Evolutionary conservation across 1,140 invertebrate species (phyloP).

Genomic region (Panonychus citri): DNA sequence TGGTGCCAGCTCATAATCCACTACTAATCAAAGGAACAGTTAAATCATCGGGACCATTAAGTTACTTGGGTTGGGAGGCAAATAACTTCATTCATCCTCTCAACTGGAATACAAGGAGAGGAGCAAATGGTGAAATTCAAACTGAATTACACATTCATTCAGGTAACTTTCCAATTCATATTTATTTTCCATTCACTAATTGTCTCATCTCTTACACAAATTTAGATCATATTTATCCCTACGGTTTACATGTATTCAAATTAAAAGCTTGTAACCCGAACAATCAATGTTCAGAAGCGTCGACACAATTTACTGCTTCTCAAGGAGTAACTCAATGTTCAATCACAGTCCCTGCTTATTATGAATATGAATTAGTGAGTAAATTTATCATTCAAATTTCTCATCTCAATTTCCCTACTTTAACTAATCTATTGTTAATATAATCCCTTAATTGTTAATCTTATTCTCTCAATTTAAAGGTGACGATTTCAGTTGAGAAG

Average conservation of each 20-base stretch:
- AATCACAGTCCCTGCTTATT: conserved; percentile 8
- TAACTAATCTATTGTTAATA: too few species aligned
- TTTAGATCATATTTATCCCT: conserved; percentile 10
- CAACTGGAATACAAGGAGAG: conserved; percentile 1
- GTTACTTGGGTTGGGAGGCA: conserved; percentile 4
- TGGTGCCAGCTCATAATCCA: conserved; percentile 6
- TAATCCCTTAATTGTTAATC: background rate
- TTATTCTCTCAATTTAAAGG: conserved; percentile 5
- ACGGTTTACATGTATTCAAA: conserved; percentile 13
- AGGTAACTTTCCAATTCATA: conserved; percentile 1
- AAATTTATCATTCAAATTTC: background rate
- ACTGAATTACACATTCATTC: conserved; percentile 5
- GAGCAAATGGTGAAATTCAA: conserved; percentile 1
- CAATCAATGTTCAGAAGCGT: conserved; percentile 10
- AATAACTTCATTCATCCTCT: conserved; percentile 6
- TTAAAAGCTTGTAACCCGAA: conserved; percentile 11
- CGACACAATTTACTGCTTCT: conserved; percentile 11
- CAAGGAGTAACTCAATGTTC: conserved; percentile 13
- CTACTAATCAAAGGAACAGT: conserved; percentile 2
- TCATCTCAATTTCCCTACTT: too few species aligned
- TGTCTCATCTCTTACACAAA: background rate
- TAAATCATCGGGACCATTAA: background rate
- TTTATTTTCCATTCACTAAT: background rate
- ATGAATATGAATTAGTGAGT: conserved; percentile 14
- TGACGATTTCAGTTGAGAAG: conserved; percentile 4